Conservation (phyloP, 1,140 invertebrate species). For the Pomacea maculata region DNA sequence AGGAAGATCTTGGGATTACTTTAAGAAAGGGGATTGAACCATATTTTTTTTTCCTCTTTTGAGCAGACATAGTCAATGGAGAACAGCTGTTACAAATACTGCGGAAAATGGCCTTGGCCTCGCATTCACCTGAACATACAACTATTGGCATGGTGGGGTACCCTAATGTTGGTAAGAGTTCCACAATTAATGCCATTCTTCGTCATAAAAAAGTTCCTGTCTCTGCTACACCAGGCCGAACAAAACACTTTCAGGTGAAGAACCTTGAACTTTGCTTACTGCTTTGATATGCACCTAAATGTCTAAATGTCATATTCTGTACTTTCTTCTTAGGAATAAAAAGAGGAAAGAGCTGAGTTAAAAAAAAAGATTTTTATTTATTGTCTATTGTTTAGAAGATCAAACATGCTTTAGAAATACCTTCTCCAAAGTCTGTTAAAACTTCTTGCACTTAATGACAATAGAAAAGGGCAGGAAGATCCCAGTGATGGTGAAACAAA, state of each 20-base stretch:
- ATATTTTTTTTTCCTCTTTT: too few relatives aligned
- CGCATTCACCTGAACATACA: constrained; percentile 72
- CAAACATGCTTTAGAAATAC: too few relatives aligned
- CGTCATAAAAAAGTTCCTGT: constrained; percentile 93
- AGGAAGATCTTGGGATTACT: too few relatives aligned
- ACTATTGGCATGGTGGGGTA: constrained; percentile 95
- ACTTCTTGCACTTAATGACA: too few relatives aligned
- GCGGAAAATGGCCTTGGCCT: constrained; percentile 59
- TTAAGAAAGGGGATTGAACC: too few relatives aligned
- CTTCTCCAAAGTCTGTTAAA: too few relatives aligned
- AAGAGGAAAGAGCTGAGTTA: neutral
- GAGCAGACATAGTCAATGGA: constrained; percentile 42
- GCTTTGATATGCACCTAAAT: neutral
- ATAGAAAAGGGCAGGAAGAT: too few relatives aligned
- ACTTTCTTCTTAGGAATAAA: neutral
- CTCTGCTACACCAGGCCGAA: constrained; percentile 95
- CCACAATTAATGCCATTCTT: constrained; percentile 94
- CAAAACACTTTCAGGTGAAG: constrained; percentile 84
- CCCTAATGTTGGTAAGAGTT: constrained; percentile 99
- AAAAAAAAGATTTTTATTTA: neutral
- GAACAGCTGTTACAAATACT: constrained; percentile 73
- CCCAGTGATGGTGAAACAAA: too few relatives aligned
- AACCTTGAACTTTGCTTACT: too few relatives aligned
- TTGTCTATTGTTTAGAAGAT: too few relatives aligned
- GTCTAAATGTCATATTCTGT: neutral